Base-by-base conservation (phyloP, 2,888 invertebrate species). In the Girardia tigrina region DNA sequence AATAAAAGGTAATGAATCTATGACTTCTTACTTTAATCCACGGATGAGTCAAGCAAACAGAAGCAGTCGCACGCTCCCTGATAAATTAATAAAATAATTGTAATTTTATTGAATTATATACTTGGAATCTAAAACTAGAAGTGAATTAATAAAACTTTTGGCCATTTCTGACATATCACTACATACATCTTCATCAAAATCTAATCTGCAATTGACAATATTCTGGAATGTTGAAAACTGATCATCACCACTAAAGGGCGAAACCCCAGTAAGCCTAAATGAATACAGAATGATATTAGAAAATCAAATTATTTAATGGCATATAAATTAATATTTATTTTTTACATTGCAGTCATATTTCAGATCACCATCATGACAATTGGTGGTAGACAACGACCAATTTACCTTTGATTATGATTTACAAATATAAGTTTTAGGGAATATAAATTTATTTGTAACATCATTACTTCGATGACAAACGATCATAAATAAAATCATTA, bases 41-140 rank as follows among this genome's bases (percentile, higher is more conserved):
- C 23, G 88, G 87, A 84, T 89, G 88, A 78, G 85, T 83, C 77
- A 88, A 84, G 82, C 88, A 88, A 79, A 88, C 87, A 77, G 86
- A 83, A 20, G 87, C 88, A 76, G 86, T 87, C 73, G 87, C 86
- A 78, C 88, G 83, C 82, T 87, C 86, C 80, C 88, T 87, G 81
- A 26, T 81, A n/a, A n/a, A n/a, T n/a, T 80, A 77, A 71, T 75
- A 76, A 78, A 29, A 74, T 71, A 70, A 26, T 26, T 4, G 8
- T 23, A 2, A 8, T 75, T 74, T 36, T 12, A 26, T 8, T 1
- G 16, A 42, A 20, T 27, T 26, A 75, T 26, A 23, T 20, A n/a
- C 75, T 23, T 70, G 26, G 75, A 29, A 29, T 75, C 42, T 8
- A 14, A 23, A 26, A 71, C 26, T 12, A 75, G 26, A 12, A 75